A percentile compares a stretch with the other conserved stretches of the same genome.
These are phyloP conservation scores for Drosophila basisetae DNA, from an alignment of 2,888 invertebrate species.

Conservation along the genomic window DNA sequence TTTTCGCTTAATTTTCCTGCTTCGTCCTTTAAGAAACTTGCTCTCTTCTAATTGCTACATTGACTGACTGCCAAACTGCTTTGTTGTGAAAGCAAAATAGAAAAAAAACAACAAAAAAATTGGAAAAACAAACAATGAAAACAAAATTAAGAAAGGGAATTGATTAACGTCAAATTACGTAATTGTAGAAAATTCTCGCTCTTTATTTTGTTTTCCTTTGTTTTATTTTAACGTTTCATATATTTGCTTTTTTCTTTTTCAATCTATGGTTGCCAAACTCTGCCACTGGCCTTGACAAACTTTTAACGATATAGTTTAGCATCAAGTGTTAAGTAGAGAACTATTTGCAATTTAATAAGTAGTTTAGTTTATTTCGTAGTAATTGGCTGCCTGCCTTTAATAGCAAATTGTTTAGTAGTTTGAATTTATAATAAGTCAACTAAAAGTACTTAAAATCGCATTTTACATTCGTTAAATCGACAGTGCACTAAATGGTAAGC, in stretches of 20 bases:
- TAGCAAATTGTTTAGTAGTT: conserved; percentile 36
- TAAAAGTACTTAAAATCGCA: conserved; percentile 28
- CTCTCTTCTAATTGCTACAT: conserved; percentile 62
- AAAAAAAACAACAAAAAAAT: conserved; percentile 8
- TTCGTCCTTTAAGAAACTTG: conserved; percentile 31
- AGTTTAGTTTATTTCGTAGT: conserved; percentile 42
- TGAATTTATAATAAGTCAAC: conserved; percentile 35
- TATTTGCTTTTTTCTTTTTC: conserved; percentile 36
- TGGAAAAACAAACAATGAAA: conserved; percentile 13
- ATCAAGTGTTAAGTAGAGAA: conserved; percentile 58
- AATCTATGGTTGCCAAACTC: conserved; percentile 50
- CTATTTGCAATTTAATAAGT: conserved; percentile 49
- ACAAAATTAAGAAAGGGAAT: conserved; percentile 27
- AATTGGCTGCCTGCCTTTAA: conserved; percentile 51
- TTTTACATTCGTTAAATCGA: conserved; percentile 2
- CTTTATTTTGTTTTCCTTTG: conserved; percentile 14
- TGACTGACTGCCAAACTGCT: conserved; percentile 84
- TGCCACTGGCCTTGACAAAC: conserved; percentile 53
- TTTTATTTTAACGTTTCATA: conserved; percentile 21
- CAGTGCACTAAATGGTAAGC: conserved; percentile 35
- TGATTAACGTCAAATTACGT: conserved; percentile 15
- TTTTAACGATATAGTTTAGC: conserved; percentile 44
- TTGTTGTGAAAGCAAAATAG: conserved; percentile 65
- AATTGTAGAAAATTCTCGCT: conserved; percentile 23
- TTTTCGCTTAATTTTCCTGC: conserved; percentile 38